phyloP scores from a whole-genome alignment of 2,113 vertebrate genomes.

The Scomber scombrus region DNA sequence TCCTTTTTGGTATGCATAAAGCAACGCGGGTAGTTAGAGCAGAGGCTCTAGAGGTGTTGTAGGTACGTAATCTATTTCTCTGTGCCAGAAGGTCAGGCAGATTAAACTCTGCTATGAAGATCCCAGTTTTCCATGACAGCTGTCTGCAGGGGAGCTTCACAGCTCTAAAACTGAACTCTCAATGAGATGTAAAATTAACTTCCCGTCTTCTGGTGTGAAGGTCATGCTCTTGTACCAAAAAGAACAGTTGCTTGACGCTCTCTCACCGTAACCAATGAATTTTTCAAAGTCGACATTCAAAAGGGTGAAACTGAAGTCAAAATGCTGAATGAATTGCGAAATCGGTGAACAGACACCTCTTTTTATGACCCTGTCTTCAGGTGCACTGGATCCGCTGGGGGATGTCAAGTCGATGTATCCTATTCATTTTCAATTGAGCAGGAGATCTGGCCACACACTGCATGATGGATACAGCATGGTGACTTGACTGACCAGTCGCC shows the following conservation, averaged over 20 bases:
- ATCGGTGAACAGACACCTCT: constrained; percentile 2
- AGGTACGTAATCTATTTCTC: constrained; percentile 76
- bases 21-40: constrained; percentile 62
- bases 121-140: constrained; percentile 76
- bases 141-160: constrained; percentile 74
- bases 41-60: constrained; percentile 64
- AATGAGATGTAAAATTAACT: constrained; percentile 84
- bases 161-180: constrained; percentile 74
- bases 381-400: too few species aligned
- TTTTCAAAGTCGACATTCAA: constrained; percentile 35
- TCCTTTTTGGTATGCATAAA: constrained; percentile 71
- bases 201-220: constrained; percentile 73
- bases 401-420: too few species aligned
- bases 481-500: too few species aligned
- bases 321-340: constrained; percentile 1
- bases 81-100: constrained; percentile 82
- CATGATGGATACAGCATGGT: too few species aligned
- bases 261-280: constrained; percentile 33
- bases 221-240: constrained; percentile 67
- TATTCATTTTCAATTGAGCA: too few species aligned
- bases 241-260: constrained; percentile 12
- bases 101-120: constrained; percentile 82
- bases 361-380: not conserved
- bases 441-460: too few species aligned
- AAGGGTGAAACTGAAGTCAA: constrained; percentile 26